phyloP scores from a whole-genome alignment of 2,797 vertebrate genomes.

The Peromyscus eremicus region DNA sequence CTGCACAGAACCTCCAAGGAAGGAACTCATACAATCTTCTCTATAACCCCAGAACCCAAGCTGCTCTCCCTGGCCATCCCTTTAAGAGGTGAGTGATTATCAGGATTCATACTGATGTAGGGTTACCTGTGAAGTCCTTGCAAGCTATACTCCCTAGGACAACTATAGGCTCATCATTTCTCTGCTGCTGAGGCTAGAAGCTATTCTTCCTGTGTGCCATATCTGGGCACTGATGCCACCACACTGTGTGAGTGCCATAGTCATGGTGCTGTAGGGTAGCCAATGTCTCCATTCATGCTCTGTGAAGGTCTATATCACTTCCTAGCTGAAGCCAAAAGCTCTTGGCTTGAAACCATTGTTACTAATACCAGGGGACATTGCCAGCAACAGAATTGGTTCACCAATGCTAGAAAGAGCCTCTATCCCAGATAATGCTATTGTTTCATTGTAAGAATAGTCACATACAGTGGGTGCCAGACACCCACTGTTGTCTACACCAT shows the following conservation, averaged over 20 bases:
- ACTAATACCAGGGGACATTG: not conserved
- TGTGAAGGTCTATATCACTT: not conserved
- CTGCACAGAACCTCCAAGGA: not conserved
- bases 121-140: not conserved
- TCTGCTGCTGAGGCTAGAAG: too few species aligned
- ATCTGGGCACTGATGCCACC: not conserved
- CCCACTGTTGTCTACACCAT: not conserved
- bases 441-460: not conserved
- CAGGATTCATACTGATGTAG: not conserved
- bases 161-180: not conserved
- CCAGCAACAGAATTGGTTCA: not conserved
- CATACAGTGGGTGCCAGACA: not conserved
- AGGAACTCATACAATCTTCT: not conserved
- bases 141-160: not conserved
- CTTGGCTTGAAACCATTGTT: not conserved
- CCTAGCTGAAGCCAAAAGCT: not conserved
- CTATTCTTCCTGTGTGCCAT: not conserved
- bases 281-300: too few species aligned
- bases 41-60: too few species aligned
- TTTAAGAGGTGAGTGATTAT: not conserved
- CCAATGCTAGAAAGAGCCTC: not conserved
- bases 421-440: too few species aligned
- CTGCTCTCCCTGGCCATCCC: too few species aligned
- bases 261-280: not conserved
- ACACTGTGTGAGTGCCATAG: not conserved